Conservation (phyloP, 2,113 vertebrate species). For the Nerophis lumbriciformis region DNA sequence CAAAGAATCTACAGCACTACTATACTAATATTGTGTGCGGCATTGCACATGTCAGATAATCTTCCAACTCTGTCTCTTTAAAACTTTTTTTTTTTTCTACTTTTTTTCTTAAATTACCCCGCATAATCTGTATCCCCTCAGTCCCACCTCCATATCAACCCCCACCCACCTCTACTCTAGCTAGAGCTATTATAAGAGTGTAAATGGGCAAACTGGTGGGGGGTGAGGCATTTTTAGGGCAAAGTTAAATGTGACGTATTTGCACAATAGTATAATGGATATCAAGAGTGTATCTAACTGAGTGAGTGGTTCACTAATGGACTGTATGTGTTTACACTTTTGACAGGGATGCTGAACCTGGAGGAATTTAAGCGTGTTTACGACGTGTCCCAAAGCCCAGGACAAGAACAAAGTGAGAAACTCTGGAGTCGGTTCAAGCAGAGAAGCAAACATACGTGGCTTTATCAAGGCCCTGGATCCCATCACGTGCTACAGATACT, state of each 20-base stretch:
- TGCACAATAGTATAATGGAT: conserved; percentile 2
- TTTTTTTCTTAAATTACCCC: conserved; percentile 47
- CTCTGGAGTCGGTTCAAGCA: conserved; percentile 77
- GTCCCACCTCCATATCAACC: conserved; percentile 13
- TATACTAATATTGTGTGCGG: too few species aligned
- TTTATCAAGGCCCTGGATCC: conserved; percentile 87
- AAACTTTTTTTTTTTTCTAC: conserved; percentile 37
- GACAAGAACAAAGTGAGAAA: conserved; percentile 68
- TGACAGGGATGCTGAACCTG: conserved; percentile 79
- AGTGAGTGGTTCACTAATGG: conserved; percentile 1
- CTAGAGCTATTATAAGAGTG: conserved; percentile 57
- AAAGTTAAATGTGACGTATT: conserved; percentile 21
- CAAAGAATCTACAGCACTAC: conserved; percentile 30
- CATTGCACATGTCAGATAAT: conserved; percentile 21
- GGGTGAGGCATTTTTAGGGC: conserved; percentile 42
- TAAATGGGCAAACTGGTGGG: conserved; percentile 39
- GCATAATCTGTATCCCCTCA: conserved; percentile 25
- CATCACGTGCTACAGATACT: conserved; percentile 85
- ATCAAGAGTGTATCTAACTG: background rate
- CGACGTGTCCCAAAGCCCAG: conserved; percentile 79
- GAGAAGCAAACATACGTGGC: conserved; percentile 87
- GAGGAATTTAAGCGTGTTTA: conserved; percentile 85
- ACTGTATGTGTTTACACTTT: background rate
- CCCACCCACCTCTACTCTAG: conserved; percentile 24
- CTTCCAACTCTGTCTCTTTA: conserved; percentile 60